Conservation (phyloP, 1,140 invertebrate genomes). For the Trissolcus basalis region DNA sequence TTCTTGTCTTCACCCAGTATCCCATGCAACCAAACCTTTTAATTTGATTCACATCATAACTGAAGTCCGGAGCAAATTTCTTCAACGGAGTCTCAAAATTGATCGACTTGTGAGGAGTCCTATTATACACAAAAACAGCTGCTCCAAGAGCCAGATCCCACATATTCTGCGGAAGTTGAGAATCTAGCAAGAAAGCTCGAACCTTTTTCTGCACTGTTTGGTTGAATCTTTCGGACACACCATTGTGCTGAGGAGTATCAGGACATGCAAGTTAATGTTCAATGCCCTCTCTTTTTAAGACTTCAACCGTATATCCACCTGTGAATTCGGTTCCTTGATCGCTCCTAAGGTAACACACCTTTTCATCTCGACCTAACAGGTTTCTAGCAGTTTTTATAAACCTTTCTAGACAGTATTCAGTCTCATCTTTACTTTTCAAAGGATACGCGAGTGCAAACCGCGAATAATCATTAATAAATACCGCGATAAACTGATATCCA, state of each 20-base stretch:
- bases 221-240: slow-evolving; percentile 30
- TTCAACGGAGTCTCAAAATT: slow-evolving; percentile 2
- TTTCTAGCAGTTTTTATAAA: slow-evolving; percentile 18
- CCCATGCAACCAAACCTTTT: slow-evolving; percentile 44
- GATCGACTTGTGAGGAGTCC: slow-evolving; percentile 10
- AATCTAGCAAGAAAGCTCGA: slow-evolving; percentile 61
- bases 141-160: slow-evolving; percentile 3
- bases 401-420: slow-evolving; percentile 1
- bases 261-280: neutral
- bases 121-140: slow-evolving; percentile 62
- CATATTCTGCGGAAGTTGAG: slow-evolving; percentile 43
- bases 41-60: slow-evolving; percentile 3
- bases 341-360: slow-evolving; percentile 9
- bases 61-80: slow-evolving; percentile 4
- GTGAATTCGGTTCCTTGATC: slow-evolving; percentile 24
- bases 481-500: neutral
- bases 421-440: slow-evolving; percentile 19
- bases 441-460: neutral
- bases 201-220: slow-evolving; percentile 60
- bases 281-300: neutral
- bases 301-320: neutral
- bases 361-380: slow-evolving; percentile 6
- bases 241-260: slow-evolving; percentile 19
- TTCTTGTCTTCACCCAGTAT: slow-evolving; percentile 17
- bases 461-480: neutral